Evolutionary conservation across 2,888 invertebrate species (phyloP).

Genomic region (Calameuta pallipes): DNA sequence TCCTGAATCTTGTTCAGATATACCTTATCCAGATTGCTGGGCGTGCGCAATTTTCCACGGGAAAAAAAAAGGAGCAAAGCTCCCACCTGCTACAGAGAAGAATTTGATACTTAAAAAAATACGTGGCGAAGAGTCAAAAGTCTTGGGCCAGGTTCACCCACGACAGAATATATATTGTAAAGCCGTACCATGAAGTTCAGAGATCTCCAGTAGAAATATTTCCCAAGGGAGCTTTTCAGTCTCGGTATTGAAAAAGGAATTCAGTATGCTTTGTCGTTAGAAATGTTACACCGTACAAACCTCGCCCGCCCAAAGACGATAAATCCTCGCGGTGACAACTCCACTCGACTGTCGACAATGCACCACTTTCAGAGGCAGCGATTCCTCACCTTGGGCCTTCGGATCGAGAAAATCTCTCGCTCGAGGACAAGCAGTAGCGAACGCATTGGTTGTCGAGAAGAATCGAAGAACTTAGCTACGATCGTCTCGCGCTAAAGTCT

Average conservation of each 20-base stretch:
- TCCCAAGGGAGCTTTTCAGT: not conserved
- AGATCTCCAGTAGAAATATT: not conserved
- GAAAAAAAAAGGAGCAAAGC: not conserved
- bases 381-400: not conserved
- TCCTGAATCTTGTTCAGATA: not conserved
- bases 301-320: not conserved
- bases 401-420: not conserved
- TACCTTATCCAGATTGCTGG: not conserved
- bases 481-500: slow-evolving; percentile 12
- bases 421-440: not conserved
- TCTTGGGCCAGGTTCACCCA: not conserved
- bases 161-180: not conserved
- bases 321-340: not conserved
- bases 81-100: not conserved
- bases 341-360: not conserved
- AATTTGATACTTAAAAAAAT: not conserved
- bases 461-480: not conserved
- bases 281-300: not conserved
- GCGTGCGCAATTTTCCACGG: not conserved
- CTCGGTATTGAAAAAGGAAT: not conserved
- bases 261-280: not conserved
- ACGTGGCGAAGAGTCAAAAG: not conserved
- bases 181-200: not conserved
- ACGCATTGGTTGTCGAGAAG: not conserved
- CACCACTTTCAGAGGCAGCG: not conserved